Conservation (phyloP, 2,888 invertebrate genomes). For the Latrodectus elegans region DNA sequence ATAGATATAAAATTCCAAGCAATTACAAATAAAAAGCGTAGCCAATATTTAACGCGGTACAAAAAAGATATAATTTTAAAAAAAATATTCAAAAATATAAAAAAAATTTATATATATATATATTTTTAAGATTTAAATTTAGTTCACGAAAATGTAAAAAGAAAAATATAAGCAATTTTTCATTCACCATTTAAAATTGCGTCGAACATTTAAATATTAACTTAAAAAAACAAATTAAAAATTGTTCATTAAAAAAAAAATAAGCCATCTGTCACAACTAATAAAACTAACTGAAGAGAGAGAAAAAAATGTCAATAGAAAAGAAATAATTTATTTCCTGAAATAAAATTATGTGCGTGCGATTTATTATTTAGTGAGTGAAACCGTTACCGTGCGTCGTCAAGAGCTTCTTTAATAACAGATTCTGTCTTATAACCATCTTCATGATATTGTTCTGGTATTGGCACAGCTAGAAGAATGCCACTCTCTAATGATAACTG, state of each 20-base stretch:
- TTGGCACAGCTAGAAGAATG: constrained; percentile 91
- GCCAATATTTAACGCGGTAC: too few relatives aligned
- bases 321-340: not conserved
- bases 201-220: too few relatives aligned
- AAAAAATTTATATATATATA: too few relatives aligned
- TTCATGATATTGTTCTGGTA: constrained; percentile 81
- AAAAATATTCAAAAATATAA: too few relatives aligned
- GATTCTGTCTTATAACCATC: constrained; percentile 79
- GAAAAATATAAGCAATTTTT: too few relatives aligned
- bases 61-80: too few relatives aligned
- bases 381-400: constrained; percentile 75
- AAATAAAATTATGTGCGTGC: not conserved
- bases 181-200: too few relatives aligned
- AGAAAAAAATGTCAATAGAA: not conserved
- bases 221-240: too few relatives aligned
- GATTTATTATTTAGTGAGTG: not conserved
- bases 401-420: constrained; percentile 83
- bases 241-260: not conserved
- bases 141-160: too few relatives aligned
- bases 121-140: too few relatives aligned
- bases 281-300: not conserved
- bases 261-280: not conserved
- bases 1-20: too few relatives aligned
- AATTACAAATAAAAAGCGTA: too few relatives aligned
- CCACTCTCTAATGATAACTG: constrained; percentile 75